A percentile compares a stretch with the other conserved stretches of the same genome.
Evolutionary conservation across 2,797 vertebrate species (phyloP).

Genomic region (Anisognathus igniventris): DNA sequence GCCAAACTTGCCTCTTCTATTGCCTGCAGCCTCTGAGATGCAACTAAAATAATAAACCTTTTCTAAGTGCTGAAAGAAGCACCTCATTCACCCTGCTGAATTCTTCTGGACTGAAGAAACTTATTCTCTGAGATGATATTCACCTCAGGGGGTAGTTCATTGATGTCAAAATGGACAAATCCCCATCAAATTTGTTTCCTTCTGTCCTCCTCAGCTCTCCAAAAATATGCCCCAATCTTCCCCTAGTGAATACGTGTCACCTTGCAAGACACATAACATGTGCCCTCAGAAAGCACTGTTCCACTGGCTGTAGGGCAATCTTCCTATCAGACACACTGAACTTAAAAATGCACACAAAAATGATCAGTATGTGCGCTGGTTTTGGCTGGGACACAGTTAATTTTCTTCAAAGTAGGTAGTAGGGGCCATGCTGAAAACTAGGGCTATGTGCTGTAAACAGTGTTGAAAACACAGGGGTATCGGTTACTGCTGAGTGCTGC

Average conservation of each 20-base stretch:
- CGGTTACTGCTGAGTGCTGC: not conserved
- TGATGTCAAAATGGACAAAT: not conserved
- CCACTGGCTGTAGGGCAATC: not conserved
- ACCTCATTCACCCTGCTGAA: not conserved
- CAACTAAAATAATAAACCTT: not conserved
- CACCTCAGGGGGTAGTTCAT: not conserved
- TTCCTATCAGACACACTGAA: not conserved
- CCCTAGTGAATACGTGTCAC: not conserved
- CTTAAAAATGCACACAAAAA: not conserved
- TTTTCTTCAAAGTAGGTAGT: not conserved
- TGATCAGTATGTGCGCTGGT: not conserved
- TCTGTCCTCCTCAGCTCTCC: not conserved
- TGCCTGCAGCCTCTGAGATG: rapidly evolving
- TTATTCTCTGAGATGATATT: not conserved
- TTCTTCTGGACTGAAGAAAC: not conserved
- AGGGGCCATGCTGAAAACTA: not conserved
- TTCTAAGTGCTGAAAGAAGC: not conserved
- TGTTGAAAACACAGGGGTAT: not conserved
- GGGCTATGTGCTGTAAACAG: not conserved
- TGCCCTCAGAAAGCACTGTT: not conserved
- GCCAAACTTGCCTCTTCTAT: not conserved
- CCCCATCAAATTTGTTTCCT: not conserved
- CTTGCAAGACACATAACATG: rapidly evolving
- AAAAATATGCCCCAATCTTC: not conserved
- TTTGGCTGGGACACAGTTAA: not conserved